A percentile compares a stretch with the other conserved stretches of the same genome.
phyloP scores from a whole-genome alignment of 2,888 invertebrate species.

The Plutella xylostella region DNA sequence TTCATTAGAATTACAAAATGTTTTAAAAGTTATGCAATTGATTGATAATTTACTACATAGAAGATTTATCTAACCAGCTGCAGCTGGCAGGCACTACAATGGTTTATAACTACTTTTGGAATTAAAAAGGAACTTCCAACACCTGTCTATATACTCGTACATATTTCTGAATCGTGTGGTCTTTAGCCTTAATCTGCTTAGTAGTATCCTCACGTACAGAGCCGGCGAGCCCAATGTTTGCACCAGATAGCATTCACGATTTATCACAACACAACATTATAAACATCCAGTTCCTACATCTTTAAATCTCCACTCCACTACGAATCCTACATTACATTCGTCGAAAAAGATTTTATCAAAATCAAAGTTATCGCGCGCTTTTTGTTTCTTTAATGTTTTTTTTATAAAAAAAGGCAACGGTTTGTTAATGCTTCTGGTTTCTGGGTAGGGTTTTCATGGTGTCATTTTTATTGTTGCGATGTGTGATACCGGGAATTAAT shows the following conservation, averaged over 20 bases:
- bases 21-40: too few relatives aligned
- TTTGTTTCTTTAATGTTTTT: neutral
- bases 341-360: slow-evolving; percentile 18
- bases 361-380: neutral
- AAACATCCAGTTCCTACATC: neutral
- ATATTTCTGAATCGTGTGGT: neutral
- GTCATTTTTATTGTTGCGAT: slow-evolving; percentile 24
- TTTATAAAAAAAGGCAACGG: slow-evolving; percentile 11
- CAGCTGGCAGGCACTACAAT: too few relatives aligned
- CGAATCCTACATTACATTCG: slow-evolving; percentile 11
- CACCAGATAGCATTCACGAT: slow-evolving; percentile 18
- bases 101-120: too few relatives aligned
- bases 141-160: neutral
- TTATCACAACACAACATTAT: slow-evolving; percentile 4
- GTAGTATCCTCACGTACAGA: slow-evolving; percentile 25
- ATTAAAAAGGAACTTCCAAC: too few relatives aligned
- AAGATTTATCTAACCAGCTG: too few relatives aligned
- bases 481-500: slow-evolving; percentile 25
- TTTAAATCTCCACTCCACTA: slow-evolving; percentile 4
- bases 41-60: too few relatives aligned
- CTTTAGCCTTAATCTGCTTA: slow-evolving; percentile 17
- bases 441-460: slow-evolving; percentile 5
- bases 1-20: too few relatives aligned
- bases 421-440: slow-evolving; percentile 1
- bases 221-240: slow-evolving; percentile 15